A percentile compares a stretch with the other conserved stretches of the same genome.
These are phyloP conservation scores for Cybosia mesomella DNA, from an alignment of 2,888 invertebrate species.

Conservation along the genomic window DNA sequence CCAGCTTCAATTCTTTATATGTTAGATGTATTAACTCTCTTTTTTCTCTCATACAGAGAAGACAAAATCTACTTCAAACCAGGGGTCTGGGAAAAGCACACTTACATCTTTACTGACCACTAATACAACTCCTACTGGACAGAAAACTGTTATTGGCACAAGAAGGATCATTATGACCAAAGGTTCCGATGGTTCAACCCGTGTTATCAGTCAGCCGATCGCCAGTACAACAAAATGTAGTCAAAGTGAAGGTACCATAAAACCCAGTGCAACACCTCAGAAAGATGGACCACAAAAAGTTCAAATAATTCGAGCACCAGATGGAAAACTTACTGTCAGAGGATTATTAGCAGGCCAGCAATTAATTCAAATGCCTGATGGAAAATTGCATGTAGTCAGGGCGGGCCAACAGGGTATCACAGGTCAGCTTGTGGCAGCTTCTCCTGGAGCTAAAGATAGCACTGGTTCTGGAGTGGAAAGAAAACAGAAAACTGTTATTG, in stretches of 20 bases:
- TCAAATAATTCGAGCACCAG: conserved; percentile 95
- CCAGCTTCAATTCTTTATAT: background rate
- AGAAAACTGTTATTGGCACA: conserved; percentile 89
- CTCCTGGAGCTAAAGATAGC: conserved; percentile 61
- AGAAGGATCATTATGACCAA: conserved; percentile 92
- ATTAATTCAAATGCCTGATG: conserved; percentile 96
- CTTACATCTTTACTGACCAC: conserved; percentile 89
- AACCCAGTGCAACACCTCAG: conserved; percentile 63
- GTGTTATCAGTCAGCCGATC: conserved; percentile 88
- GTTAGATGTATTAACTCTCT: background rate
- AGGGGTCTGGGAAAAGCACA: conserved; percentile 87
- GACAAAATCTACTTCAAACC: conserved; percentile 81
- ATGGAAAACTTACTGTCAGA: conserved; percentile 97
- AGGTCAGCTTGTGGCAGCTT: conserved; percentile 78
- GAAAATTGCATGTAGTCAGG: conserved; percentile 94
- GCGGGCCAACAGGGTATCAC: conserved; percentile 87
- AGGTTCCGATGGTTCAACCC: conserved; percentile 89
- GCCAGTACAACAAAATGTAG: conserved; percentile 70
- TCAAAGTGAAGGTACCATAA: conserved; percentile 68
- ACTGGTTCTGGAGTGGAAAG: conserved; percentile 30
- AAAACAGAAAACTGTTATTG: conserved; percentile 87
- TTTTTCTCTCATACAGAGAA: conserved; percentile 64
- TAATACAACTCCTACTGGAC: conserved; percentile 84
- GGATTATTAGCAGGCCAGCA: conserved; percentile 98
- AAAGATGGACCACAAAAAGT: conserved; percentile 91